Conservation (phyloP, 30 jellyfish, hydroid and myxozoan genomes). For the Pelagia noctiluca region DNA sequence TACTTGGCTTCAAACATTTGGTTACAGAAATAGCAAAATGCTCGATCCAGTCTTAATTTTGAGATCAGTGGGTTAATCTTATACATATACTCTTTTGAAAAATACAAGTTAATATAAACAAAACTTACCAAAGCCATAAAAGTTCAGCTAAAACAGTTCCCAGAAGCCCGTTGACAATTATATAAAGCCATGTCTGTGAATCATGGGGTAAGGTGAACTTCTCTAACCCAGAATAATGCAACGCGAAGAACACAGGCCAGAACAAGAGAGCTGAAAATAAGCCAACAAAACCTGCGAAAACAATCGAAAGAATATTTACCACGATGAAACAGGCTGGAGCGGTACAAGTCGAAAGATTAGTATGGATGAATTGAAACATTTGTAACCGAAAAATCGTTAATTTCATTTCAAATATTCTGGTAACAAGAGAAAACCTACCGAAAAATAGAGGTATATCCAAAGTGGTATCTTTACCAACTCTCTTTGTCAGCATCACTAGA, state of each 20-base stretch:
- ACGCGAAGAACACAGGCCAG: constrained; percentile 88
- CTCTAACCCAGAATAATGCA: constrained; percentile 86
- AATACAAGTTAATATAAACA: not conserved
- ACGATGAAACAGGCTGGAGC: too few relatives aligned
- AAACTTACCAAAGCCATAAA: constrained; percentile 89
- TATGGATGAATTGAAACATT: too few relatives aligned
- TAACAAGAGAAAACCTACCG: constrained; percentile 53
- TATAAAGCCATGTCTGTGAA: constrained; percentile 71
- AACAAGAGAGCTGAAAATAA: constrained; percentile 85
- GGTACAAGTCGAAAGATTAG: too few relatives aligned
- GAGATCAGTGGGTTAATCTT: too few relatives aligned
- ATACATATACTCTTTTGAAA: too few relatives aligned
- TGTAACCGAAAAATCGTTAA: too few relatives aligned
- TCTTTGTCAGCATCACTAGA: constrained; percentile 77
- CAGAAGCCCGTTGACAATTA: constrained; percentile 76
- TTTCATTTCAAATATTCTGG: too few relatives aligned
- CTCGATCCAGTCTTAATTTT: too few relatives aligned
- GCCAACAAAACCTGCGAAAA: constrained; percentile 89
- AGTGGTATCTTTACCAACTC: constrained; percentile 80
- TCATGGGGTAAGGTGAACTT: constrained; percentile 80
- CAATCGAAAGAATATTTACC: too few relatives aligned
- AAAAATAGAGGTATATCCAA: constrained; percentile 93
- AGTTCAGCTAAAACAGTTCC: constrained; percentile 95
- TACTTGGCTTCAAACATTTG: too few relatives aligned
- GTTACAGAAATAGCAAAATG: too few relatives aligned